Evolutionary conservation across 1,140 invertebrate genomes (phyloP).

Genomic region (Eupeodes corollae): DNA sequence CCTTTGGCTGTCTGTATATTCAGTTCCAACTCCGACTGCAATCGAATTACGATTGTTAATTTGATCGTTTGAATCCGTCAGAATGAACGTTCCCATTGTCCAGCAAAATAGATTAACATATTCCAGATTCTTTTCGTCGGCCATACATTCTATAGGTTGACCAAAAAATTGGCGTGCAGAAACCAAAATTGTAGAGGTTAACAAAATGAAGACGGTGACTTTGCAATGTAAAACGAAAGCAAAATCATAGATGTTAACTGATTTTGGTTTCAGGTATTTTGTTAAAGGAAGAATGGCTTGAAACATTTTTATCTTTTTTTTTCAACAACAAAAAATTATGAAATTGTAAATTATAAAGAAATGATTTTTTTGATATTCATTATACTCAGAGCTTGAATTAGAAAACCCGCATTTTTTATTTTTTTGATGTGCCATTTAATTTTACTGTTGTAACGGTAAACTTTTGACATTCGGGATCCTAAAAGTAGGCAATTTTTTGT

Average conservation of each 20-base stretch:
- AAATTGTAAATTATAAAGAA: too few relatives aligned
- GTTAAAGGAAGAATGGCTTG: slow-evolving; percentile 25
- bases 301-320: slow-evolving; percentile 15
- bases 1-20: slow-evolving; percentile 41
- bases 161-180: slow-evolving; percentile 63
- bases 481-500: too few relatives aligned
- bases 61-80: slow-evolving; percentile 3
- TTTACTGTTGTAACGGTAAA: too few relatives aligned
- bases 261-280: slow-evolving; percentile 46
- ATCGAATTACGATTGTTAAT: slow-evolving; percentile 13
- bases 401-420: too few relatives aligned
- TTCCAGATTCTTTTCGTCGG: slow-evolving; percentile 40
- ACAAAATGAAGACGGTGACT: slow-evolving; percentile 49
- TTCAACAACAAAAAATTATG: too few relatives aligned
- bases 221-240: slow-evolving; percentile 57
- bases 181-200: slow-evolving; percentile 53
- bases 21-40: slow-evolving; percentile 19
- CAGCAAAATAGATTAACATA: slow-evolving; percentile 64
- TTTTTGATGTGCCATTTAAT: too few relatives aligned
- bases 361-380: too few relatives aligned
- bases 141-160: slow-evolving; percentile 55
- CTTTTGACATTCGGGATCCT: too few relatives aligned
- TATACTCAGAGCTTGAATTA: too few relatives aligned
- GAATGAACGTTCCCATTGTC: slow-evolving; percentile 63
- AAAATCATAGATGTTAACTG: slow-evolving; percentile 52